Conservation (phyloP, 2,888 invertebrate species). For the Lepidonotus clava region DNA sequence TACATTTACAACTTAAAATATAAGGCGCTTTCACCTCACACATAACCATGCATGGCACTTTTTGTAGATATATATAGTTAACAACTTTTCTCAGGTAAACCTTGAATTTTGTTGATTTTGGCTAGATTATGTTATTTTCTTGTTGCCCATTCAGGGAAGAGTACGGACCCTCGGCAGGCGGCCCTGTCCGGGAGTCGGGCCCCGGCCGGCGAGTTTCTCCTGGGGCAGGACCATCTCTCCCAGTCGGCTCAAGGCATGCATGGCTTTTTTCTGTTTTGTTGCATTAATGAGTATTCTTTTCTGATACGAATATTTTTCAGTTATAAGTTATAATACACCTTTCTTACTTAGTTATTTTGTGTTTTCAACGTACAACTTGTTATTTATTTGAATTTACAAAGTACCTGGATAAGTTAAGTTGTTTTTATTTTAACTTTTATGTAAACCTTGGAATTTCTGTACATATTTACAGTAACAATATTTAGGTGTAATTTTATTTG, state of each 20-base stretch:
- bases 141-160: constrained; percentile 22
- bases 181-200: constrained; percentile 53
- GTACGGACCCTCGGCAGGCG: constrained; percentile 35
- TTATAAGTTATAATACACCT: too few species aligned
- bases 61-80: too few species aligned
- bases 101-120: too few species aligned
- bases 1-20: too few species aligned
- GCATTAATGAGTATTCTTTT: too few species aligned
- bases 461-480: not conserved
- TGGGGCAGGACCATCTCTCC: not conserved
- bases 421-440: not conserved
- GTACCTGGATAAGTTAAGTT: too few species aligned
- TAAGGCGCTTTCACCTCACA: too few species aligned
- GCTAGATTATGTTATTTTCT: not conserved
- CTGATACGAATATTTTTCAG: too few species aligned
- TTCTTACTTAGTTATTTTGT: not conserved
- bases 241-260: constrained; percentile 36
- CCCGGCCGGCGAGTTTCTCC: not conserved
- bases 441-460: not conserved
- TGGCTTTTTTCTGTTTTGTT: constrained; percentile 17
- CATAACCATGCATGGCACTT: too few species aligned
- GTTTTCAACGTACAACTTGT: not conserved
- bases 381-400: not conserved
- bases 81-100: too few species aligned
- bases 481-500: too few species aligned